Conservation (phyloP, 2,797 vertebrate species). For the Podarcis lilfordi region DNA sequence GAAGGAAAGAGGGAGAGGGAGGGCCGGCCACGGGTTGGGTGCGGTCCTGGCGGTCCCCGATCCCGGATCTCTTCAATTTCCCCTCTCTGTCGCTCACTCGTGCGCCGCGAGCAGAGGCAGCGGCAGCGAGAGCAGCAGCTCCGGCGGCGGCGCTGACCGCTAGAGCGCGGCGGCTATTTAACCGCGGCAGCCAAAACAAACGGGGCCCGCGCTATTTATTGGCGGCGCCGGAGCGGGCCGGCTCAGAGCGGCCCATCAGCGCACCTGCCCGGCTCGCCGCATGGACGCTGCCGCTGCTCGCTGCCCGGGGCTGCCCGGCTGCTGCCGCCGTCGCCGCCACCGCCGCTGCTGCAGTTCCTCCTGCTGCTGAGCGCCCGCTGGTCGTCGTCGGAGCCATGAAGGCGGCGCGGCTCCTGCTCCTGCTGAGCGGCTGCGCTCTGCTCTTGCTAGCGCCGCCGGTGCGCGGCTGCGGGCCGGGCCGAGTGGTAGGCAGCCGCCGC, state of each 20-base stretch:
- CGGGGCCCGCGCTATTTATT: slow-evolving; percentile 82
- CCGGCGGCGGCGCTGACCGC: slow-evolving; percentile 70
- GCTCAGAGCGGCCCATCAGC: slow-evolving; percentile 80
- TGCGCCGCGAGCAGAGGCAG: slow-evolving; percentile 83
- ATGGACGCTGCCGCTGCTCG: slow-evolving; percentile 71
- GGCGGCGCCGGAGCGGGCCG: slow-evolving; percentile 81
- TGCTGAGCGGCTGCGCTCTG: slow-evolving; percentile 85
- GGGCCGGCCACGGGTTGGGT: slow-evolving; percentile 90
- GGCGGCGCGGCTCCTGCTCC: slow-evolving; percentile 68
- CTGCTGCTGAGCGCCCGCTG: slow-evolving; percentile 62
- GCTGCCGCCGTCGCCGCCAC: slow-evolving; percentile 50
- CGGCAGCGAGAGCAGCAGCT: slow-evolving; percentile 83
- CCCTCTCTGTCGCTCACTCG: slow-evolving; percentile 80
- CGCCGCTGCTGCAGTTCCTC: slow-evolving; percentile 78
- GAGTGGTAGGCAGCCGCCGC: slow-evolving; percentile 93
- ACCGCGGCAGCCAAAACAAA: slow-evolving; percentile 79
- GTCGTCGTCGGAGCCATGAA: slow-evolving; percentile 23
- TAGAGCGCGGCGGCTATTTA: slow-evolving; percentile 50
- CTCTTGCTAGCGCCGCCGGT: slow-evolving; percentile 87
- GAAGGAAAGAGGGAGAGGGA: slow-evolving; percentile 77
- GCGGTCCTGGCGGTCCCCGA: slow-evolving; percentile 90
- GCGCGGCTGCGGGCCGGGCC: slow-evolving; percentile 94
- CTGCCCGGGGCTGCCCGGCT: slow-evolving; percentile 66
- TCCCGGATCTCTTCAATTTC: slow-evolving; percentile 90
- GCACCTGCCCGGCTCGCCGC: slow-evolving; percentile 61